Evolutionary conservation across 2,113 vertebrate species (phyloP), one percentile per base, ranked within the genome.

Genomic region (Semnornis frantzii): DNA sequence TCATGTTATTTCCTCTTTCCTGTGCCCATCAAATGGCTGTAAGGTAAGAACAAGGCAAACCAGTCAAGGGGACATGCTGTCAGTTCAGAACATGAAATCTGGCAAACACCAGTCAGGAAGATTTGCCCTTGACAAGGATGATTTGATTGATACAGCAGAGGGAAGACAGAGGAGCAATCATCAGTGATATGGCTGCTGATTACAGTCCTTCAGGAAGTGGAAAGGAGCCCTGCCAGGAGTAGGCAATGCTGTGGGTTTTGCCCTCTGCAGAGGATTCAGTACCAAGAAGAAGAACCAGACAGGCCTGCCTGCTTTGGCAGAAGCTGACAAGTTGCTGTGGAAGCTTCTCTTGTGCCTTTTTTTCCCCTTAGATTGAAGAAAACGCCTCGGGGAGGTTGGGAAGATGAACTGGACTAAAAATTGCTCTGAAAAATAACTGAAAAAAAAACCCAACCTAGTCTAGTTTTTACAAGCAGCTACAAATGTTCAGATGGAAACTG

Each of bases 151-250:
- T 6, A 14, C 4, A 28, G 50, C 4, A 5, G 44, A 58, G 33
- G 46, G 30, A 55, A 66, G 52, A 33, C 0, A 0, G 8, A 20
- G 37, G 11, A 21, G 21, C 23, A 15, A 23, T 13, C 15, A 2
- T 16, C 11, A 1, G 5, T 20, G 2, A 16, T 3, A 31, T 0
- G 0, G 69, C 57, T 71, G 37, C 18, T 69, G 52, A 34, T 55
- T 9, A 4, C 1, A 25, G 33, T 12, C 33, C 59, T 28, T 68
- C 59, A 50, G 48, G 42, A 75, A 50, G 19, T 23, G 21, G 42
- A 46, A 72, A 14, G 0, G 1, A 64, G 48, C 42, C 30, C 37
- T 68, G 62, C 59, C 64, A 86, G 24, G 24, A 27, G 59, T 73
- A 64, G 37, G 23, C 9, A 50, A n/a, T 13, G 5, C 1, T 28